These are phyloP conservation scores for Zaprionus bogoriensis DNA, from an alignment of 2,888 invertebrate species.

Conservation along the genomic window DNA sequence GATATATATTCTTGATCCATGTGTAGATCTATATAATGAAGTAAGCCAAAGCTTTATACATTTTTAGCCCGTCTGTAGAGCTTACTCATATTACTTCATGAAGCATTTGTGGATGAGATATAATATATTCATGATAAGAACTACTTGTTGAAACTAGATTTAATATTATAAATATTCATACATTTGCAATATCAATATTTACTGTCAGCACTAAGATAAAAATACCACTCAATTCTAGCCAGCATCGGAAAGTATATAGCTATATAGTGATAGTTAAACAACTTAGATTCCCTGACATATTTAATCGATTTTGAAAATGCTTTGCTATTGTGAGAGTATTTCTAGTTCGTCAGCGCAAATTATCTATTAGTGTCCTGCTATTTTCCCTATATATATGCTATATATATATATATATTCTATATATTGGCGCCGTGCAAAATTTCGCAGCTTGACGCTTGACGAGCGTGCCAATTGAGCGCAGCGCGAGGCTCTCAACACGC, in stretches of 20 bases:
- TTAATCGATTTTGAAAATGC: too few species aligned
- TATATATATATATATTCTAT: conserved; percentile 4
- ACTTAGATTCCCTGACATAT: too few species aligned
- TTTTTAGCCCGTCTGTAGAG: background rate
- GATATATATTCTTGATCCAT: background rate
- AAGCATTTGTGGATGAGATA: too few species aligned
- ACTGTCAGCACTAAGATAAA: too few species aligned
- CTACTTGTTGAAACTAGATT: too few species aligned
- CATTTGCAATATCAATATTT: too few species aligned
- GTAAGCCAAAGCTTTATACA: background rate
- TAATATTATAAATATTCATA: too few species aligned
- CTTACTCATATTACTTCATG: background rate
- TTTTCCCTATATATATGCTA: background rate
- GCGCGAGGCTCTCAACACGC: conserved; percentile 71
- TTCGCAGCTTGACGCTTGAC: conserved; percentile 61
- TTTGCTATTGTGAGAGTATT: background rate
- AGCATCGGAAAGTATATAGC: too few species aligned
- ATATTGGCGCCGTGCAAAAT: conserved; percentile 42
- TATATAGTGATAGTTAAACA: too few species aligned
- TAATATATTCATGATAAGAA: too few species aligned
- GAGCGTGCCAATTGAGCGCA: conserved; percentile 70
- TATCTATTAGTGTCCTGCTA: too few species aligned
- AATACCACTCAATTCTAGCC: too few species aligned
- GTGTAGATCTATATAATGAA: background rate
- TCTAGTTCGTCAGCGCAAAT: background rate